Evolutionary conservation across 2,888 invertebrate genomes (phyloP).

Genomic region (Andricus quercusramuli): DNA sequence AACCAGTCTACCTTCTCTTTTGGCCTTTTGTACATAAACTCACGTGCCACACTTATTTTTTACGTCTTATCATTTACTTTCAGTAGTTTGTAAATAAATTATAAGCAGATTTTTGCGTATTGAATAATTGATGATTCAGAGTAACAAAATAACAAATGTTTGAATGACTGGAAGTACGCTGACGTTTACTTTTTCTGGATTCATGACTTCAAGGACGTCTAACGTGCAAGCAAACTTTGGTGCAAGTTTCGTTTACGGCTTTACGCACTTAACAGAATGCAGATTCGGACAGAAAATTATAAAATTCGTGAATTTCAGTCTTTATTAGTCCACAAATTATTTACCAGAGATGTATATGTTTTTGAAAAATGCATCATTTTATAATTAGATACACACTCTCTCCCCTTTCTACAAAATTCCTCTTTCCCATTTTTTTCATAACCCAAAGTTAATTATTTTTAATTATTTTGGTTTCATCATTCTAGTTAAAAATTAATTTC

Average conservation of each 20-base stretch:
- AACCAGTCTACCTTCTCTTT: conserved; percentile 34
- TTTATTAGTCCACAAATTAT: background rate
- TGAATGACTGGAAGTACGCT: background rate
- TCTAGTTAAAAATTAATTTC: too few relatives aligned
- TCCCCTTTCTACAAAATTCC: too few relatives aligned
- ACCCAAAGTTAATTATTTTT: too few relatives aligned
- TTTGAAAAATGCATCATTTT: background rate
- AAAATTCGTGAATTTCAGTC: background rate
- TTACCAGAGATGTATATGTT: background rate
- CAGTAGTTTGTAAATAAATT: background rate
- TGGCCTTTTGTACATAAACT: background rate
- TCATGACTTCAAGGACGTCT: background rate
- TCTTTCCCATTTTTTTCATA: too few relatives aligned
- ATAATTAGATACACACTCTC: too few relatives aligned
- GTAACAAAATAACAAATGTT: background rate
- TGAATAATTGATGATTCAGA: background rate
- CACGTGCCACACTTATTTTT: too few relatives aligned
- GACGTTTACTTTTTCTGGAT: background rate
- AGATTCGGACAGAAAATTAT: background rate
- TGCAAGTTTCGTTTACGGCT: too few relatives aligned
- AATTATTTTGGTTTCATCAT: too few relatives aligned
- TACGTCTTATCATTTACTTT: too few relatives aligned
- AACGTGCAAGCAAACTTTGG: background rate
- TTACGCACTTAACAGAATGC: background rate
- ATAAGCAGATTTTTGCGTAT: background rate